phyloP scores from a whole-genome alignment of 2,888 invertebrate genomes.

The Chymomyza amoena region DNA sequence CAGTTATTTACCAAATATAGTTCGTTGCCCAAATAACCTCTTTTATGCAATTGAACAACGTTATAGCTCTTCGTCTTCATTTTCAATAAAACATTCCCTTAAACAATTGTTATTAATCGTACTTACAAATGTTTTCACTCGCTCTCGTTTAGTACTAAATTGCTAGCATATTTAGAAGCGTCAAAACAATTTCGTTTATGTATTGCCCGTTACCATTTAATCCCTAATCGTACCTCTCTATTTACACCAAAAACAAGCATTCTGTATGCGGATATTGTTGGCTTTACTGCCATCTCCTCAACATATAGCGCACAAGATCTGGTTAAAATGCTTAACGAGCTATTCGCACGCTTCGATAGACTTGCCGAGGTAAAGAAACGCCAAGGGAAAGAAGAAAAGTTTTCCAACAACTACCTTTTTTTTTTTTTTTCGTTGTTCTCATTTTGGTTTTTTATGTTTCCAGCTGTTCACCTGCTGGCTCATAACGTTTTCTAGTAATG shows the following conservation, averaged over 20 bases:
- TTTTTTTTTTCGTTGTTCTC: conserved; percentile 8
- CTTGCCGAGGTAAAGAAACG: conserved; percentile 84
- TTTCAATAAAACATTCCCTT: background rate
- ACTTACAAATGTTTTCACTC: background rate
- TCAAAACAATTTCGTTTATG: conserved; percentile 15
- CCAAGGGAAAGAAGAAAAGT: conserved; percentile 1
- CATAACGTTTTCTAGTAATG: conserved; percentile 34
- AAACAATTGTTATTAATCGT: background rate
- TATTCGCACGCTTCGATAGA: conserved; percentile 96
- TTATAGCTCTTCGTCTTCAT: background rate
- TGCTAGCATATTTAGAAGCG: conserved; percentile 30
- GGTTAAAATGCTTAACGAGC: conserved; percentile 96
- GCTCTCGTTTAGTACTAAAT: background rate
- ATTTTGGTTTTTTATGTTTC: conserved; percentile 15
- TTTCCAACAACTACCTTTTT: background rate
- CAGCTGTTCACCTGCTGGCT: conserved; percentile 44
- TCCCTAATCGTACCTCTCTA: conserved; percentile 1
- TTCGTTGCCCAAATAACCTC: background rate
- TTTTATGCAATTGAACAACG: background rate
- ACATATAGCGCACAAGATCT: conserved; percentile 97
- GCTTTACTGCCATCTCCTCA: conserved; percentile 97
- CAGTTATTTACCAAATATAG: background rate
- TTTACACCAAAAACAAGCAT: conserved; percentile 82
- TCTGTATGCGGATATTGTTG: conserved; percentile 98
- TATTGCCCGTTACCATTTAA: conserved; percentile 13